These are phyloP conservation scores for Sciurus vulgaris DNA, from an alignment of 2,797 vertebrate genomes.

Conservation along the genomic window DNA sequence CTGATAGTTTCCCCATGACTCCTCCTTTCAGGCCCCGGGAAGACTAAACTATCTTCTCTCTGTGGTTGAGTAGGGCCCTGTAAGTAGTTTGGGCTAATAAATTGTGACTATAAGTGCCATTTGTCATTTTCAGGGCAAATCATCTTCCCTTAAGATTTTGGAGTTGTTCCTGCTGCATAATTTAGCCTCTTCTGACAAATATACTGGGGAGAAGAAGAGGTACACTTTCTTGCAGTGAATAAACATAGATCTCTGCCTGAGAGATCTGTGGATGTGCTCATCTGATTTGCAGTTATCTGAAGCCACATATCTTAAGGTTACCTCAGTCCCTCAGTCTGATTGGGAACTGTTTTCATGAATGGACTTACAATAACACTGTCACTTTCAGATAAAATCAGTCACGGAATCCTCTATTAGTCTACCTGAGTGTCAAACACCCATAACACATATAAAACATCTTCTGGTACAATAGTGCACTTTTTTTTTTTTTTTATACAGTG, in stretches of 20 bases:
- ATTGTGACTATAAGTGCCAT: neutral
- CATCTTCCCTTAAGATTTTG: neutral
- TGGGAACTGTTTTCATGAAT: neutral
- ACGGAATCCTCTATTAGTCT: neutral
- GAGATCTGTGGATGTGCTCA: neutral
- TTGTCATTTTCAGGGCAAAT: neutral
- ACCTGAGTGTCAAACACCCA: neutral
- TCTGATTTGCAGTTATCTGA: neutral
- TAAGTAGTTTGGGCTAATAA: neutral
- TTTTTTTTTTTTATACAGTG: neutral
- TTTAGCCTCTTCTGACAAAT: neutral
- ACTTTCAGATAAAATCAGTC: neutral
- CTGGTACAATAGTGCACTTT: neutral
- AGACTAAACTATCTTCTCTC: neutral
- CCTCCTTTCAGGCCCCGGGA: neutral
- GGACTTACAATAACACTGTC: neutral
- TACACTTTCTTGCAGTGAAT: neutral
- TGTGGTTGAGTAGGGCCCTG: neutral
- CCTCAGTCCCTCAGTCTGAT: neutral
- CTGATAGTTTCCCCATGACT: neutral
- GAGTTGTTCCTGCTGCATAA: neutral
- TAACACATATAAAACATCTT: neutral
- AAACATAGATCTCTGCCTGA: neutral
- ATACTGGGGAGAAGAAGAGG: fast-evolving
- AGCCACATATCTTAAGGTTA: neutral